Evolutionary conservation across 2,113 vertebrate species (phyloP).

Genomic region (Pygoscelis adeliae): DNA sequence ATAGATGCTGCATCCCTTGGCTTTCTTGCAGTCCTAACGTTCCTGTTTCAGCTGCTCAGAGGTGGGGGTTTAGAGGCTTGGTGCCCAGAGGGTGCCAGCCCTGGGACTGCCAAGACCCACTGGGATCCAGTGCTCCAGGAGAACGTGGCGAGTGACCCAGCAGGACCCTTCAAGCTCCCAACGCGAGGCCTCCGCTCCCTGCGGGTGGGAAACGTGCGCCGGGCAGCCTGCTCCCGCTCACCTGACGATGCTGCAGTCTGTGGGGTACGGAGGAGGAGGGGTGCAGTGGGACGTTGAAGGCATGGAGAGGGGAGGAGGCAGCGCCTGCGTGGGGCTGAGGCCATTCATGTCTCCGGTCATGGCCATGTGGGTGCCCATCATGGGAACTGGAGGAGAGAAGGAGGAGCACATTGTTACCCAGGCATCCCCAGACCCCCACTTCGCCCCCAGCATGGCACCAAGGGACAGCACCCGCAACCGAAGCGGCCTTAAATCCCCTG

Average conservation of each 20-base stretch:
- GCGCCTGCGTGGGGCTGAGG: conserved; percentile 92
- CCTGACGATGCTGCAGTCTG: conserved; percentile 99
- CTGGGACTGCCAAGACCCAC: neutral
- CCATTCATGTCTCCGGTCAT: conserved; percentile 96
- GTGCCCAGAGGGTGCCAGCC: neutral
- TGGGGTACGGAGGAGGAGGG: conserved; percentile 96
- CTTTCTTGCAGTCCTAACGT: neutral
- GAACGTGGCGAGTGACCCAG: fast-evolving
- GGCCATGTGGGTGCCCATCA: conserved; percentile 96
- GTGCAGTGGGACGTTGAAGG: conserved; percentile 97
- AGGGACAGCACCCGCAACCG: neutral
- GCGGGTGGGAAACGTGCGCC: fast-evolving
- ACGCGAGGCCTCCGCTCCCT: neutral
- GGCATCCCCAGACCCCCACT: neutral
- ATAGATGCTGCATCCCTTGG: neutral
- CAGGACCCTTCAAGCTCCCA: neutral
- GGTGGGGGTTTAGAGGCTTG: neutral
- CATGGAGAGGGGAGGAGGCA: conserved; percentile 94
- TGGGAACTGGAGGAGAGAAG: conserved; percentile 87
- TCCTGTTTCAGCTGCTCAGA: conserved; percentile 2
- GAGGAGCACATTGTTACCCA: conserved; percentile 66
- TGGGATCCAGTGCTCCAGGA: neutral
- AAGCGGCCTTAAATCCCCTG: neutral
- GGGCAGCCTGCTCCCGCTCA: conserved; percentile 70
- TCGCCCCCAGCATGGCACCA: fast-evolving